A percentile compares a stretch with the other conserved stretches of the same genome.
These are phyloP conservation scores for Chelonia mydas DNA, from an alignment of 2,797 vertebrate species.

Conservation along the genomic window DNA sequence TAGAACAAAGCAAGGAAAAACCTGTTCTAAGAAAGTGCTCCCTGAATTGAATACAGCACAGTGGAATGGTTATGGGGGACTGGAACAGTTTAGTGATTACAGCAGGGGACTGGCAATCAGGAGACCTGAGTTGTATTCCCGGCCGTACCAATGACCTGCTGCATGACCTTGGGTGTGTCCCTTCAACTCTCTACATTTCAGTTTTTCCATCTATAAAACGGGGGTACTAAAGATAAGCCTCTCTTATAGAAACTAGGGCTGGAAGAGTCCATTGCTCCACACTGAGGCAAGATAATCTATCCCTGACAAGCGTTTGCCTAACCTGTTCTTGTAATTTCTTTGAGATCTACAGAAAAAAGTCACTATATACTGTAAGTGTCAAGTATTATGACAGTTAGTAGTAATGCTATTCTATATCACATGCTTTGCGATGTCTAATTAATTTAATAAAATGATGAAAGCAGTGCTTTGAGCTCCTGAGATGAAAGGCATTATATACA, in stretches of 20 bases:
- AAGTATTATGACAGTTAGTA: neutral
- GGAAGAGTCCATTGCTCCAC: neutral
- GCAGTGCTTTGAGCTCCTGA: slow-evolving; percentile 8
- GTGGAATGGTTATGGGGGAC: neutral
- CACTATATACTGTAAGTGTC: neutral
- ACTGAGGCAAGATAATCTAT: neutral
- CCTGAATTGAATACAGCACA: neutral
- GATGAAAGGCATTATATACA: slow-evolving; percentile 23
- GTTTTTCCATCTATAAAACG: neutral
- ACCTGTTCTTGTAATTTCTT: neutral
- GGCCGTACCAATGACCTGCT: neutral
- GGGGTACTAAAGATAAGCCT: neutral
- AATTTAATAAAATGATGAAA: slow-evolving; percentile 39
- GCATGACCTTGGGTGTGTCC: neutral
- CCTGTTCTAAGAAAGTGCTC: neutral
- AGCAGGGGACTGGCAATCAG: neutral
- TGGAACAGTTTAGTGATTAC: neutral
- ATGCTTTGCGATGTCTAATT: slow-evolving; percentile 5
- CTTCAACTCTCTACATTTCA: neutral
- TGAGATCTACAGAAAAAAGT: slow-evolving; percentile 23
- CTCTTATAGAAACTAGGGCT: neutral
- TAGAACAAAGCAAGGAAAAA: neutral
- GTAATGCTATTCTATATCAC: neutral
- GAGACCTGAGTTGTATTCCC: neutral
- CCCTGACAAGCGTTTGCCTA: neutral